Evolutionary conservation across 2,113 vertebrate species (phyloP), one percentile per base, ranked within the genome.

Genomic region (Diadophis punctatus): DNA sequence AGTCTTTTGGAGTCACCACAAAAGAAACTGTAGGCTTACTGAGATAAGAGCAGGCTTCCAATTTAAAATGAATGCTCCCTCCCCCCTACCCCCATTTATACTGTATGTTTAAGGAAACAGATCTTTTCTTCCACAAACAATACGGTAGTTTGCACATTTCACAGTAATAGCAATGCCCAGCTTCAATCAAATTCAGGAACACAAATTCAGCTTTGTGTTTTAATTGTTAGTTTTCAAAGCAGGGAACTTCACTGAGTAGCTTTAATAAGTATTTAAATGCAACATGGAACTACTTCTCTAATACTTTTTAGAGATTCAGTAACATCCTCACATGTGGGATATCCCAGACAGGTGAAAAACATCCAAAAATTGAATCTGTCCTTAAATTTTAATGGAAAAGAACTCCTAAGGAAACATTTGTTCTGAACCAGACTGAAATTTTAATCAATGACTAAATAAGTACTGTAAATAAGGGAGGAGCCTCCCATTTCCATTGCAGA

Each of bases 41-140:
- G 86, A 60, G 93, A 93, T 94, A 94, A 90, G 43, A 14, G 88
- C 0, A 9, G 68, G 27, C 48, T 46, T 84, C 16, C 34, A 91
- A 90, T 58, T 90, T n/a, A 74, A 11, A 92, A 43, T 84, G 87
- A 22, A 84, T 20, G 56, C 27, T 87, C 27, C 7, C 23, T 2
- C 5, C 56, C 8, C 27, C 27, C 10, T 3, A 60, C 51, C 4
- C 48, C 18, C 0, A 87, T 22, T 63, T n/a, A 87, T 87, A 46
- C 46, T 46, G 46, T 46, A 60, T 90, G 48, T 52, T 90, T 88
- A 90, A 92, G 86, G 85, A 94, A 94, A 92, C 46, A 88, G 68
- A 92, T 48, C 53, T 20, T 86, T 86, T 89, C 25, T 52, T 92
- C 22, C 48, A 52, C 85, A 92, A 60, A 92, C 63, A 88, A 58